Base-by-base conservation (phyloP, 2,797 vertebrate species). In the Sciurus carolinensis region DNA sequence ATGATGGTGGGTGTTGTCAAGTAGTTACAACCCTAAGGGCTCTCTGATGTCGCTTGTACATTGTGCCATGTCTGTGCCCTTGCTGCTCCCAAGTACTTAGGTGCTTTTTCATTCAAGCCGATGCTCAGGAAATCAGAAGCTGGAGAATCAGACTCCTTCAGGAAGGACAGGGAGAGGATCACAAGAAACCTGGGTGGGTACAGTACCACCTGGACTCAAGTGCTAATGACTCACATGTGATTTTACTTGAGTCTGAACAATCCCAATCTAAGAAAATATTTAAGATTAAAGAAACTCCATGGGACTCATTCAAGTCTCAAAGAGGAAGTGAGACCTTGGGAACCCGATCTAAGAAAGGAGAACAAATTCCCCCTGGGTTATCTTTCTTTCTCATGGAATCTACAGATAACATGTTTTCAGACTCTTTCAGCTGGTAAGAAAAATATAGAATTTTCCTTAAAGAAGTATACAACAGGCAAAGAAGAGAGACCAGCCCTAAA, bases 211-310 rank as follows among this genome's bases (percentile, higher is more conserved):
- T 90, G n/a, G 28, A 87, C 72, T 76, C 30, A 90, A 86, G 24
- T 54, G 30, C 26, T 72, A 44, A 92, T 59, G 52, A 76, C 28
- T 67, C 28, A 72, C 47, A 69, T 66, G 5, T 77, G 72, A 42
- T 90, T 93, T 90, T 66, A 83, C 59, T 20, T 72, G 88, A 33
- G 26, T 42, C 44, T 59, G 57, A 96, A 69, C 39, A 86, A 67
- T 44, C 28, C 47, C 79, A 62, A 64, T 75, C 50, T 50, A 73
- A 81, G 75, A 87, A 82, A 85, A 52, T 62, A 76, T 17, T 91
- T 80, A n/a, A 79, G 88, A 91, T 13, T 24, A 87, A 83, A 86
- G n/a, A 18, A 92, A 15, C 13, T 36, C 5, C 14, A 13, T 7
- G 30, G 17, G 8, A 47, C 5, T 76, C 44, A 42, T 73, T 20